Percentiles rank a stretch among this genome's conserved stretches.
These are phyloP conservation scores for Tenthredo livida DNA, from an alignment of 2,888 invertebrate species.

Conservation along the genomic window DNA sequence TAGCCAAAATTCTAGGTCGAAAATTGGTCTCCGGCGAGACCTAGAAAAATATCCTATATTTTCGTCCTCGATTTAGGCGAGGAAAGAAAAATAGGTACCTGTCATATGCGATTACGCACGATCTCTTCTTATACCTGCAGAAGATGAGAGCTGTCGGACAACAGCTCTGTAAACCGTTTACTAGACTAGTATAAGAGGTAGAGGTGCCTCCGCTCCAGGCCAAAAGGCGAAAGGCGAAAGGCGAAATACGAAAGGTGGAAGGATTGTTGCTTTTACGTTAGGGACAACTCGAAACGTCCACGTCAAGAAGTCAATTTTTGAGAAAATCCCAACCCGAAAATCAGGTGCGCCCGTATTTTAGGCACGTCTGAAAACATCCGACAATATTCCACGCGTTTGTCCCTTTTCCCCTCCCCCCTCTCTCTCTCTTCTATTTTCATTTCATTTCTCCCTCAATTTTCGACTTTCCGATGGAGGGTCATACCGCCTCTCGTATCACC, in stretches of 20 bases:
- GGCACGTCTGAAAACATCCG: conserved; percentile 71
- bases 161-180: background rate
- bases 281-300: conserved; percentile 23
- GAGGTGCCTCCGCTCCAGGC: background rate
- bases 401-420: background rate
- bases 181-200: background rate
- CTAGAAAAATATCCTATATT: conserved; percentile 54
- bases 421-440: background rate
- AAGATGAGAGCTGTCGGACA: background rate
- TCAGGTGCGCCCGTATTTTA: conserved; percentile 66
- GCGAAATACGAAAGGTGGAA: background rate
- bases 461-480: too few relatives aligned
- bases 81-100: conserved; percentile 32
- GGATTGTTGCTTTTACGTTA: conserved; percentile 29
- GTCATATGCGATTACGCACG: conserved; percentile 36
- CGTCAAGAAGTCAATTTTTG: conserved; percentile 66
- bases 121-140: background rate
- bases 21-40: background rate
- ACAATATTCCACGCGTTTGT: background rate
- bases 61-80: background rate
- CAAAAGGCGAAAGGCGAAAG: background rate
- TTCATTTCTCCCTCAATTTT: background rate
- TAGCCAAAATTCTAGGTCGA: conserved; percentile 21
- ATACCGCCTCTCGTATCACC: background rate
- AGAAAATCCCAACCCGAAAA: conserved; percentile 60